A percentile compares a stretch with the other conserved stretches of the same genome.
These are phyloP conservation scores for Anthopleura xanthogrammica DNA, from an alignment of 92 coral and sea anemone genomes.

Conservation along the genomic window DNA sequence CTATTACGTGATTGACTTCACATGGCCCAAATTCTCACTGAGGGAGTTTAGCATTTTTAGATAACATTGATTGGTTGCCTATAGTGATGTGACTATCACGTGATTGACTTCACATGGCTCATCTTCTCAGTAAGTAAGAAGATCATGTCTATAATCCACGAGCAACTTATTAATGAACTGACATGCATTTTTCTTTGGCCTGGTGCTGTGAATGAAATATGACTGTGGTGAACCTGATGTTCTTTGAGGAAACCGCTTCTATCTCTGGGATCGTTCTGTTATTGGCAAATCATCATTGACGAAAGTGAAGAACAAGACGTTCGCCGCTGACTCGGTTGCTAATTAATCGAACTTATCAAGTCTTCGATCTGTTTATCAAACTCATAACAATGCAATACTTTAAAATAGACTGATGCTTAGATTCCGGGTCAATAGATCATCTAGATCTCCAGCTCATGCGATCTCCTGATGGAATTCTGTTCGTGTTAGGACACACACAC, in stretches of 20 bases:
- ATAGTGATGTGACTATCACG: background rate
- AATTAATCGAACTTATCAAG: constrained; percentile 22
- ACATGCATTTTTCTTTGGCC: background rate
- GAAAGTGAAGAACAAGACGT: background rate
- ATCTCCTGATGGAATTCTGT: constrained; percentile 4
- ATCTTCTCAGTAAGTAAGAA: background rate
- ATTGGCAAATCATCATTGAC: background rate
- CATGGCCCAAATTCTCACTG: background rate
- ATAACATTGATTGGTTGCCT: background rate
- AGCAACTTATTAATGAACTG: background rate
- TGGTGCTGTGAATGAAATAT: constrained; percentile 2
- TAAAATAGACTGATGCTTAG: background rate
- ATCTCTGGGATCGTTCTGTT: background rate
- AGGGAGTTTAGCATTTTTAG: background rate
- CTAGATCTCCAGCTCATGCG: background rate
- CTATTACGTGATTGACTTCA: background rate
- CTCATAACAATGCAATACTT: constrained; percentile 12
- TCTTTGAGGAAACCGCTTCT: background rate
- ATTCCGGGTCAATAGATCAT: constrained; percentile 28
- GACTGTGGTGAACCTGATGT: background rate
- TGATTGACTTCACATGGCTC: background rate
- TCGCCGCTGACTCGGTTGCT: constrained; percentile 1
- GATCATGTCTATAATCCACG: background rate
- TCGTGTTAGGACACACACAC: constrained; percentile 3
- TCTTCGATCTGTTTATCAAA: constrained; percentile 28